Base-by-base conservation (phyloP, 2,113 vertebrate species). In the Nesospiza acunhae region DNA sequence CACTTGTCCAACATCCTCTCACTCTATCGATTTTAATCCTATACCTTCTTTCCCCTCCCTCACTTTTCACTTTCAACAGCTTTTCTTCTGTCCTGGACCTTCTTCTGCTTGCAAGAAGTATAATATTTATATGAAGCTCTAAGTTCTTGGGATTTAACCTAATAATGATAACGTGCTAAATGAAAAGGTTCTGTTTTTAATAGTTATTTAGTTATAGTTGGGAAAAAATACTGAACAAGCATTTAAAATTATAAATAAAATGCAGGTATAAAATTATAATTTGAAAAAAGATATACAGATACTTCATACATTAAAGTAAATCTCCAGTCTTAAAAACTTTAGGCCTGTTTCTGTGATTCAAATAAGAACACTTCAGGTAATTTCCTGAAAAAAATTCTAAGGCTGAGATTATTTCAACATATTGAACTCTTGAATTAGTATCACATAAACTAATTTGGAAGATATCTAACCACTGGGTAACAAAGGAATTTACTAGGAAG, bases 381-480 rank as follows among this genome's bases (percentile, higher is more conserved):
- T 76, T 93, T 90, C n/a, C 30, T 90, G 53, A 75, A 84, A 39
- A 39, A 91, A 90, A 86, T 17, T 88, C 26, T 37, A 52, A 92
- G 24, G 9, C 24, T 63, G 42, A 74, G 28, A 94, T 79, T 84
- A 82, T 84, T 91, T 92, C 47, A 93, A 49, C 13, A 28, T 39
- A 49, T 5, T 84, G 50, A 90, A 89, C 77, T 10, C 31, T 91
- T 89, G 56, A 97, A 91, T 91, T 89, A 89, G 10, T 76, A 82
- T 46, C 37, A 52, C 46, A 74, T 58, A 87, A 89, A 96, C 31
- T 42, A 95, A 22, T 92, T 63, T 94, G 78, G 90, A 94, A 93
- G 64, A 41, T 31, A 67, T 83, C 37, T 86, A 95, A 17, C 3
- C 7, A 49, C 35, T 41, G 26, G 3, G 23, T 59, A 87, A 76